These are phyloP conservation scores for Lophius americanus DNA, from an alignment of 2,797 vertebrate genomes.

Conservation along the genomic window DNA sequence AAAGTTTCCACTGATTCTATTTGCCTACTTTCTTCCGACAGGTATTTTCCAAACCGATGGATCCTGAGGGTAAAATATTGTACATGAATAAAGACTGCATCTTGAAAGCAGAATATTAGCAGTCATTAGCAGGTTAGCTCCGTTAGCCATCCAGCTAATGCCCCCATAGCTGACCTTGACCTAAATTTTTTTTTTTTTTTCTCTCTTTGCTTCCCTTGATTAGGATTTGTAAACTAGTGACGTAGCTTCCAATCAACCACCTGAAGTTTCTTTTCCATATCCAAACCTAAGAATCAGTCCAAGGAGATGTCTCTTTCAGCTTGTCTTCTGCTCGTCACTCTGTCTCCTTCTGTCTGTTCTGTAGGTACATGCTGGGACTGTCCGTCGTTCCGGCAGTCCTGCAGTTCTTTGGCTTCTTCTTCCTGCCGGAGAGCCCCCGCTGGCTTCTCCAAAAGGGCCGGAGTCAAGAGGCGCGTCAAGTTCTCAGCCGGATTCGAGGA, in stretches of 20 bases:
- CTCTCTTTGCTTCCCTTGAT: background rate
- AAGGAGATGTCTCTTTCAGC: background rate
- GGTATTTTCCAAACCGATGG: no score
- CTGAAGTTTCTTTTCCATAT: background rate
- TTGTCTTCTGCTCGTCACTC: background rate
- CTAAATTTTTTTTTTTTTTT: no score
- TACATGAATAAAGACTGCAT: no score
- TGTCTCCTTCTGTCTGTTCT: background rate
- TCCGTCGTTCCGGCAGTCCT: constrained; percentile 88
- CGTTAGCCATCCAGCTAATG: no score
- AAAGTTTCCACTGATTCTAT: no score
- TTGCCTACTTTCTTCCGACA: no score
- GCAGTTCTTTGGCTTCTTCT: constrained; percentile 94
- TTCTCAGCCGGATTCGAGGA: constrained; percentile 88
- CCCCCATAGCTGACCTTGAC: no score
- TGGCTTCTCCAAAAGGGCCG: constrained; percentile 96
- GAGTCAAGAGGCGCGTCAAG: constrained; percentile 85
- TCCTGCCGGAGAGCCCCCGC: constrained; percentile 95
- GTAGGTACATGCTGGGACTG: constrained; percentile 95
- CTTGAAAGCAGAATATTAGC: no score
- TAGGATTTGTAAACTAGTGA: background rate
- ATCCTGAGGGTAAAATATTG: no score
- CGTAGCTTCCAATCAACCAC: background rate
- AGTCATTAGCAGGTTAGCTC: no score
- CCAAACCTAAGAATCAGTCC: background rate